Evolutionary conservation across 2,797 vertebrate genomes (phyloP), one percentile per base, ranked within the genome.

Genomic region (Tenualosa ilisha): DNA sequence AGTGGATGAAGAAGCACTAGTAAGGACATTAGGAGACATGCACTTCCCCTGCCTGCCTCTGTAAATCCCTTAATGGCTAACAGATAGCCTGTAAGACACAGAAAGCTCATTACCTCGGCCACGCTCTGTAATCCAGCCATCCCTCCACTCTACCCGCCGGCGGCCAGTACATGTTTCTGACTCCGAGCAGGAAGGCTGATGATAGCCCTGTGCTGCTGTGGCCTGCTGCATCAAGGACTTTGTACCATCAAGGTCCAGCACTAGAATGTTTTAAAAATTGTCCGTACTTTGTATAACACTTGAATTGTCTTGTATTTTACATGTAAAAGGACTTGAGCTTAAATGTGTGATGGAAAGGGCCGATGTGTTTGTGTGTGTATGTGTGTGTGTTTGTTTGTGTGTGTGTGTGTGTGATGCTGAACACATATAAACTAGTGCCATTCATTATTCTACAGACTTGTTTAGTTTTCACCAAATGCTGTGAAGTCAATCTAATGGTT

Each of bases 91-190:
- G 81, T 65, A 83, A 40, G 72, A 85, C 82, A 83, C 75, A 75
- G 56, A 87, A 89, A 88, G 88, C 89, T 88, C 81, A 85, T 88
- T 91, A 88, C 81, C 63, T 53, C 84, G 37, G 26, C 82, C 82
- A 82, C 82, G 54, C 68, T 82, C 3, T 6, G 4, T 89, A 89
- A 89, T 88, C 88, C 88, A 82, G 81, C 89, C 87, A 84, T 81
- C 86, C 87, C 81, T 43, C 13, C 68, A 75, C 17, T 22, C 4
- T n/a, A 43, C 54, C 54, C 15, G 20, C 31, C 68, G 6, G 15
- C 13, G 5, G 68, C 2, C 17, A 22, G 4, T 6, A 17, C 15
- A 40, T 40, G 68, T 75, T 37, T 43, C 68, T 75, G 68, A 40
- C 68, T 75, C 12, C 5, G 37, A 37, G 37, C 68, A 6, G 31